These are phyloP conservation scores for Lamproptera curius DNA, from an alignment of 2,888 invertebrate species.

Conservation along the genomic window DNA sequence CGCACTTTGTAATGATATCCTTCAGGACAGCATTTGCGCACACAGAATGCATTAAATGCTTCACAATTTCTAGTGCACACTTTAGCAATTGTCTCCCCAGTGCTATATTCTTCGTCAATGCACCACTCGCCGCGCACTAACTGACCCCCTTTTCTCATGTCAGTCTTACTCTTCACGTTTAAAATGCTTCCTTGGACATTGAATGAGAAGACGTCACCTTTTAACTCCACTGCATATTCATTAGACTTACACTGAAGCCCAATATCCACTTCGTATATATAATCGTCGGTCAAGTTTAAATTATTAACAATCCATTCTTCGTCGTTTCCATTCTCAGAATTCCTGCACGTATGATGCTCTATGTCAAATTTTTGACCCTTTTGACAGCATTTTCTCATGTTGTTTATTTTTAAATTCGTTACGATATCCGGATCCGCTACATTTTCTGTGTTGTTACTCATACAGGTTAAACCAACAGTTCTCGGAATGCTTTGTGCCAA, in stretches of 20 bases:
- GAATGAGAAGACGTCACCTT: slow-evolving; percentile 43
- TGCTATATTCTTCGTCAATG: slow-evolving; percentile 47
- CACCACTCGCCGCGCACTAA: slow-evolving; percentile 61
- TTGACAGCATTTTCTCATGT: slow-evolving; percentile 63
- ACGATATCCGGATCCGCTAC: slow-evolving; percentile 18
- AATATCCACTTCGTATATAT: slow-evolving; percentile 52
- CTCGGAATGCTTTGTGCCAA: slow-evolving; percentile 47
- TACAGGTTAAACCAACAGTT: slow-evolving; percentile 51
- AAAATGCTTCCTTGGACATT: slow-evolving; percentile 46
- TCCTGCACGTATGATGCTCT: slow-evolving; percentile 49
- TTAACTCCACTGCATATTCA: slow-evolving; percentile 54
- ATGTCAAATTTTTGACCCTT: slow-evolving; percentile 54
- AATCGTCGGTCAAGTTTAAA: slow-evolving; percentile 35
- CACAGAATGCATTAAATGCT: slow-evolving; percentile 53
- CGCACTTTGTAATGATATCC: slow-evolving; percentile 64
- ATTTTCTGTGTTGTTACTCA: slow-evolving; percentile 36
- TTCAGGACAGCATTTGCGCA: slow-evolving; percentile 76
- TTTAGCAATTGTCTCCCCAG: slow-evolving; percentile 44
- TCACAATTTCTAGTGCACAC: slow-evolving; percentile 53
- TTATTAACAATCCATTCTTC: slow-evolving; percentile 42
- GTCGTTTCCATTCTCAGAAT: slow-evolving; percentile 29
- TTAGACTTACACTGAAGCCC: slow-evolving; percentile 51
- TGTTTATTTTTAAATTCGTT: slow-evolving; percentile 38
- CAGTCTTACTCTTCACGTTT: slow-evolving; percentile 34
- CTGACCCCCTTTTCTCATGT: slow-evolving; percentile 26